Conservation (phyloP, 1,140 invertebrate species). For the Drosophila arizonae region DNA sequence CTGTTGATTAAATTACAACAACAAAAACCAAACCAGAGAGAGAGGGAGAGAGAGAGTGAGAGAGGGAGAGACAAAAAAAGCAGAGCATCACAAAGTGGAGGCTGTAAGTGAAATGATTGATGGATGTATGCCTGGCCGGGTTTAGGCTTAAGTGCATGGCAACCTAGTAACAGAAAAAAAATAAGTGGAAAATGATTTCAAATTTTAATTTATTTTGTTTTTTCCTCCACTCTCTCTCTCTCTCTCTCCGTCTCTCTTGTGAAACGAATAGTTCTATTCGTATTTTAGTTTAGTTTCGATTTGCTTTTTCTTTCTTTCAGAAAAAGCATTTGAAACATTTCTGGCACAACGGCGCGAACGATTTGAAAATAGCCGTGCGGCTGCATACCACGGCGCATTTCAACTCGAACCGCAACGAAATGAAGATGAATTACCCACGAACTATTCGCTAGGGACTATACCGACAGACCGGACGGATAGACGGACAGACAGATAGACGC, state of each 20-base stretch:
- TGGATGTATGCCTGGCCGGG: constrained; percentile 44
- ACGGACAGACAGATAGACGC: neutral
- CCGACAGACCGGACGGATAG: neutral
- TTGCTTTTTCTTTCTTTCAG: constrained; percentile 41
- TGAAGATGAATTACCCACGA: constrained; percentile 80
- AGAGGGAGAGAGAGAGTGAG: neutral
- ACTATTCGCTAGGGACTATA: constrained; percentile 55
- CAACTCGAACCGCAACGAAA: constrained; percentile 81
- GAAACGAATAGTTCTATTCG: constrained; percentile 31
- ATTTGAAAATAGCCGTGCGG: constrained; percentile 68
- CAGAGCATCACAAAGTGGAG: constrained; percentile 27
- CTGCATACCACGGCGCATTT: constrained; percentile 78
- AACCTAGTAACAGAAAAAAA: constrained; percentile 12
- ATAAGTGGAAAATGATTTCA: constrained; percentile 35
- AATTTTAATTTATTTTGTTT: constrained; percentile 39
- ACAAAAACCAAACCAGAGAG: constrained; percentile 1
- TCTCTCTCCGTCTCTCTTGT: constrained; percentile 8
- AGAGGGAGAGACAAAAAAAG: neutral
- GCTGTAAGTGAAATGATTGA: constrained; percentile 61
- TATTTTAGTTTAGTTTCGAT: constrained; percentile 26
- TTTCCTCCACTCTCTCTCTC: neutral
- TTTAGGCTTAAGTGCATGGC: constrained; percentile 62
- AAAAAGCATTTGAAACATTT: constrained; percentile 80
- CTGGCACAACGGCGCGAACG: constrained; percentile 71
- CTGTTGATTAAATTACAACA: constrained; percentile 76